phyloP scores from a whole-genome alignment of 2,797 vertebrate genomes.

The Setipinna tenuifilis region DNA sequence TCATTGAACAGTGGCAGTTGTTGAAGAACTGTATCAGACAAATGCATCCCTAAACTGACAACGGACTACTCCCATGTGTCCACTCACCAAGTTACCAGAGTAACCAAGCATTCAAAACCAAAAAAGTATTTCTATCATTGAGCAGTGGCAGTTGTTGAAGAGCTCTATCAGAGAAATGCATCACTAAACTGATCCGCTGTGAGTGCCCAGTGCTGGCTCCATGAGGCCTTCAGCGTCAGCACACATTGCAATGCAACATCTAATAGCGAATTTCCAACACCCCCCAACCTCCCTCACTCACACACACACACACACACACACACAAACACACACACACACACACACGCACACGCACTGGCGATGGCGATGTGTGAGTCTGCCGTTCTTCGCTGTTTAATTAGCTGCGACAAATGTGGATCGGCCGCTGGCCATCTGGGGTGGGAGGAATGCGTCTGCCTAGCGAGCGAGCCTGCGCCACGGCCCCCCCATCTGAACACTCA shows the following conservation, averaged over 20 bases:
- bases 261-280: not conserved
- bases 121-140: not conserved
- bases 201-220: not conserved
- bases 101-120: no score
- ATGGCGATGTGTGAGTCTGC: constrained; percentile 19
- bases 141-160: not conserved
- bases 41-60: not conserved
- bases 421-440: constrained; percentile 38
- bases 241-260: not conserved
- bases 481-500: not conserved
- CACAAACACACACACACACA: no score
- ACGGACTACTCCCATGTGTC: no score
- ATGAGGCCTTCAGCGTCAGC: not conserved
- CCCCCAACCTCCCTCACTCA: no score
- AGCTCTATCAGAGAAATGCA: not conserved
- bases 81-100: no score
- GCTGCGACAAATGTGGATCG: constrained; percentile 44
- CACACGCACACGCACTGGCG: constrained; percentile 62
- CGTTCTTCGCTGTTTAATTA: constrained; percentile 42
- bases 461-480: not conserved
- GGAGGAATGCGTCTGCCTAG: constrained; percentile 31
- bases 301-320: no score
- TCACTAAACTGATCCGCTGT: not conserved
- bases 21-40: not conserved
- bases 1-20: not conserved